Evolutionary conservation across 2,888 invertebrate genomes (phyloP), one percentile per base, ranked within the genome.

Genomic region (Ommatoiulus sabulosus): DNA sequence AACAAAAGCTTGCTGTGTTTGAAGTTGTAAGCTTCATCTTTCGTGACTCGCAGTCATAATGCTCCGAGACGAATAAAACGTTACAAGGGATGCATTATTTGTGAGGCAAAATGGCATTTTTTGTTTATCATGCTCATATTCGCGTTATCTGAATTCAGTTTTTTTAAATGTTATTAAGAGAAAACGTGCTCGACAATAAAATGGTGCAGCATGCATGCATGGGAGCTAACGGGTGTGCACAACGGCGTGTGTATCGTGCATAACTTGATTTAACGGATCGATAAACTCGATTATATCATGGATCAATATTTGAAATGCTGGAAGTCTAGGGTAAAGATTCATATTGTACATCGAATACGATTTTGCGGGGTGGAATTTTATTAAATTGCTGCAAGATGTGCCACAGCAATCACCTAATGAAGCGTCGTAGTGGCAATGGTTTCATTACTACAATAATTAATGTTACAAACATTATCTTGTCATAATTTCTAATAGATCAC

Each of bases 251-350:
- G 80, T 24, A 80, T 80, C 80, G 35, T 80, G 80, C 80, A 80
- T 24, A 80, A 35, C 80, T 80, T 80, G 43, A 80, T 35, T 35
- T 80, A 43, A 43, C 80, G 80, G 80, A 80, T 80, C 80, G 80
- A 80, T 80, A 24, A 80, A 24, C 35, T 80, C 35, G 35, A 80
- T 80, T 35, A 80, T 24, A 80, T 80, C 35, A 35, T 80, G 35
- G 80, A 80, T 80, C 80, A 80, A 80, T 80, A 80, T 80, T 80
- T 80, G 80, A 80, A 80, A 80, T 35, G 35, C 80, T 80, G 80
- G 3, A 80, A 43, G 15, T 57, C 5, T 57, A 80, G 35, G 10
- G 15, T 4, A 20, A 15, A 43, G 24, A 24, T 3, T 80, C 7
- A 20, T 43, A 10, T 10, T 43, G 12, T 24, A 10, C 35, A 35